These are phyloP conservation scores for Leptatherina wallacei DNA, from an alignment of 2,797 vertebrate species.

Conservation along the genomic window DNA sequence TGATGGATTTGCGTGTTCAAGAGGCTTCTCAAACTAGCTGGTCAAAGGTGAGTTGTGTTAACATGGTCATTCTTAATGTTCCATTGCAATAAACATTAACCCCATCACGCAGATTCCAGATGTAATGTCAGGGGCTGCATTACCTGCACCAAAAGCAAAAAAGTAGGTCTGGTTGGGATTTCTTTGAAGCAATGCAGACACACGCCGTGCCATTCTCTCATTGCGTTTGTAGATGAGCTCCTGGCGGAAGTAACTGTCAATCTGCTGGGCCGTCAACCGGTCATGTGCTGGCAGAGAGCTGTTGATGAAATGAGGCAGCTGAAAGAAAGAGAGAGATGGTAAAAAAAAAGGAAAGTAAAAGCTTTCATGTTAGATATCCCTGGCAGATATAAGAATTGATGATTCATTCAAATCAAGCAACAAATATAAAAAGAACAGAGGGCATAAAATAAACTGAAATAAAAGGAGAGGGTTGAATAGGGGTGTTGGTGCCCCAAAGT, in stretches of 20 bases:
- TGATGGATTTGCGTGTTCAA: slow-evolving; percentile 17
- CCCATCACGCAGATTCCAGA: background rate
- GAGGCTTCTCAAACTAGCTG: slow-evolving; percentile 13
- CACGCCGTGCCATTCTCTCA: slow-evolving; percentile 93
- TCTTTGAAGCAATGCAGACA: slow-evolving; percentile 90
- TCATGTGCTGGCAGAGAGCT: slow-evolving; percentile 93
- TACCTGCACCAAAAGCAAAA: slow-evolving; percentile 98
- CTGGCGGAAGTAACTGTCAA: slow-evolving; percentile 97
- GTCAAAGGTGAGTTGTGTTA: slow-evolving; percentile 18
- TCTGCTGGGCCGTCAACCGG: slow-evolving; percentile 92
- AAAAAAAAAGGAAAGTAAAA: slow-evolving; percentile 16
- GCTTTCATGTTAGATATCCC: slow-evolving; percentile 1
- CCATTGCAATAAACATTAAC: background rate
- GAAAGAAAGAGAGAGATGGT: slow-evolving; percentile 53
- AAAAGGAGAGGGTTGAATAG: slow-evolving; percentile 28
- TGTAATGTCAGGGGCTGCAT: slow-evolving; percentile 4
- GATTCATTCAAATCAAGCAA: slow-evolving; percentile 22
- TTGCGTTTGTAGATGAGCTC: slow-evolving; percentile 99
- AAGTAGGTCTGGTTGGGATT: slow-evolving; percentile 93
- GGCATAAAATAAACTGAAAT: slow-evolving; percentile 19
- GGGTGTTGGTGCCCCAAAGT: slow-evolving; percentile 15
- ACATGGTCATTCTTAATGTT: background rate
- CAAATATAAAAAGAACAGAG: slow-evolving; percentile 23
- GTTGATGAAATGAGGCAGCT: slow-evolving; percentile 98
- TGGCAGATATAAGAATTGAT: slow-evolving; percentile 2